A percentile compares a stretch with the other conserved stretches of the same genome.
Evolutionary conservation across 2,888 invertebrate species (phyloP).

Genomic region (Orchesella flavescens): DNA sequence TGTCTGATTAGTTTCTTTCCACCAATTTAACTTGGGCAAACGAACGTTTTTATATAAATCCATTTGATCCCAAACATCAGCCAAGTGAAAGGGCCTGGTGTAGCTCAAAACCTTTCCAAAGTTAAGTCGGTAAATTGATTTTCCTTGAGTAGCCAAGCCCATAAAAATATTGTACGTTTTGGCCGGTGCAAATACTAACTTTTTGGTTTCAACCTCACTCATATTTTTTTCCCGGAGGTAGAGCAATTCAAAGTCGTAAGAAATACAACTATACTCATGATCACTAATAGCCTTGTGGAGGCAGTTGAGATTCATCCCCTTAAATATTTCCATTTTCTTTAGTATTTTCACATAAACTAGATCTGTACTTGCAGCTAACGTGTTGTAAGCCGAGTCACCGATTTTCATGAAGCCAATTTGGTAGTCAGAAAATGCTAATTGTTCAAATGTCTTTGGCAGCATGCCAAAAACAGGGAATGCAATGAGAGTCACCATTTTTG

Average conservation of each 20-base stretch:
- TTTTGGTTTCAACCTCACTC: conserved; percentile 46
- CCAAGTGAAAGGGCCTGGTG: conserved; percentile 42
- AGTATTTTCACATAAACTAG: conserved; percentile 38
- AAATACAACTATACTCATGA: conserved; percentile 44
- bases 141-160: conserved; percentile 35
- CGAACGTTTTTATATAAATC: conserved; percentile 59
- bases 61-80: conserved; percentile 40
- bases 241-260: conserved; percentile 34
- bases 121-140: conserved; percentile 52
- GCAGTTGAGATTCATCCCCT: conserved; percentile 29
- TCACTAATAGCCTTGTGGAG: conserved; percentile 49
- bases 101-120: conserved; percentile 45
- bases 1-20: conserved; percentile 55
- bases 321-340: conserved; percentile 48
- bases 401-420: conserved; percentile 47
- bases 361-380: conserved; percentile 34
- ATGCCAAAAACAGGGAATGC: conserved; percentile 42
- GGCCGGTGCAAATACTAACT: conserved; percentile 28
- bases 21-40: conserved; percentile 61
- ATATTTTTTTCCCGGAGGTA: conserved; percentile 48
- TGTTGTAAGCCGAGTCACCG: conserved; percentile 52
- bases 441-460: conserved; percentile 36
- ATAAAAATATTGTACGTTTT: conserved; percentile 55
- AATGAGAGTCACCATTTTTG: conserved; percentile 34
- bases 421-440: conserved; percentile 7